These are phyloP conservation scores for Zapus hudsonius DNA, from an alignment of 2,113 vertebrate species.

Conservation along the genomic window DNA sequence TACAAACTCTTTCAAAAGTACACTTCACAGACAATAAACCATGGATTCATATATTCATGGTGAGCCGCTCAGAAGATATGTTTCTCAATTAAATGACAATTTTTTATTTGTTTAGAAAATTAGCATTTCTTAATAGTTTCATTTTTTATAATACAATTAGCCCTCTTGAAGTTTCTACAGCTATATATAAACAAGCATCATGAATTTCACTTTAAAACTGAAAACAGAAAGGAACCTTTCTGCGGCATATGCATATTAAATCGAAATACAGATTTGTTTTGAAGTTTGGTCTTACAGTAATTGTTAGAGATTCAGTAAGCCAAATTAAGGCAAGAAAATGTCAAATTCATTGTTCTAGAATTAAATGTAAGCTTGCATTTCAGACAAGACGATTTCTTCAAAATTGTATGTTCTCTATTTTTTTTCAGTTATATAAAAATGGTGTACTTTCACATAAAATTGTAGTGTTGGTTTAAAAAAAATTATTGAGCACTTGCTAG, in stretches of 20 bases:
- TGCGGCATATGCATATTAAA: neutral
- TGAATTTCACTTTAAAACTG: constrained; percentile 17
- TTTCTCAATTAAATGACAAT: constrained; percentile 29
- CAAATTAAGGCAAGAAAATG: constrained; percentile 10
- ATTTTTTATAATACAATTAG: constrained; percentile 41
- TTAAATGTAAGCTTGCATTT: neutral
- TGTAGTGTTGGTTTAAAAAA: neutral
- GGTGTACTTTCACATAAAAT: neutral
- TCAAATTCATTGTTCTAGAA: neutral
- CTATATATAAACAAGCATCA: neutral
- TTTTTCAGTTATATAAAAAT: constrained; percentile 33
- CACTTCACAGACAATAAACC: constrained; percentile 40
- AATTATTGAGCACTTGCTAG: neutral
- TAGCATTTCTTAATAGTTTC: neutral
- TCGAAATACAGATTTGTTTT: neutral
- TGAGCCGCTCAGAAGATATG: constrained; percentile 45
- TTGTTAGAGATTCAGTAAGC: constrained; percentile 5
- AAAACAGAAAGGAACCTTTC: neutral
- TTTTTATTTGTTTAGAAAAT: constrained; percentile 43
- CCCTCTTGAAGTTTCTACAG: constrained; percentile 3
- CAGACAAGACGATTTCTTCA: constrained; percentile 1
- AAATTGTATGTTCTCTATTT: neutral
- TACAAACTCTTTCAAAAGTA: constrained; percentile 25
- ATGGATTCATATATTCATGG: neutral
- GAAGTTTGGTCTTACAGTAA: constrained; percentile 19